Conservation (phyloP, 2,888 invertebrate species). For the Phortica magna region DNA sequence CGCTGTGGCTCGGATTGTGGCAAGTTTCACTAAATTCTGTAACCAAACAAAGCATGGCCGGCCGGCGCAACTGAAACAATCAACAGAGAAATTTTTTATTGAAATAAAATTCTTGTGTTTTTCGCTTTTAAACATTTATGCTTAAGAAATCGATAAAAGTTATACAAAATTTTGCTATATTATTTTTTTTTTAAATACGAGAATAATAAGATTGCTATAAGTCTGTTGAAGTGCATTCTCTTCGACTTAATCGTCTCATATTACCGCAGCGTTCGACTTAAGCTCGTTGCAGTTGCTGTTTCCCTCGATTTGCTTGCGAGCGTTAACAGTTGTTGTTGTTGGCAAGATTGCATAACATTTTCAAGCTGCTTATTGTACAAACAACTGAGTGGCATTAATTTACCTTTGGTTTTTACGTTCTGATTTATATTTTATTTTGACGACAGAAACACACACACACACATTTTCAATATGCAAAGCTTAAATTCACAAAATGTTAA, state of each 20-base stretch:
- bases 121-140: too few relatives aligned
- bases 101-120: too few relatives aligned
- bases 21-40: constrained; percentile 51
- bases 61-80: too few relatives aligned
- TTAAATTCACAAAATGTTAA: not conserved
- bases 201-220: not conserved
- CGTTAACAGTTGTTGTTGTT: not conserved
- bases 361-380: constrained; percentile 60
- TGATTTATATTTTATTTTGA: not conserved
- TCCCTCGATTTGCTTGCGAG: constrained; percentile 52
- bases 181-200: too few relatives aligned
- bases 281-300: constrained; percentile 47
- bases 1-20: constrained; percentile 28
- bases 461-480: not conserved
- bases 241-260: constrained; percentile 53
- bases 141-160: too few relatives aligned
- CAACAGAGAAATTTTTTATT: too few relatives aligned
- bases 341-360: constrained; percentile 31
- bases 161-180: not conserved
- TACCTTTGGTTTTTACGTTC: not conserved
- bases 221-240: not conserved
- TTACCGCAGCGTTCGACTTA: constrained; percentile 39
- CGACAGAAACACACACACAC: not conserved
- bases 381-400: not conserved
- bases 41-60: not conserved